Conservation (phyloP, 2,797 vertebrate genomes). For the Liparis tanakae region DNA sequence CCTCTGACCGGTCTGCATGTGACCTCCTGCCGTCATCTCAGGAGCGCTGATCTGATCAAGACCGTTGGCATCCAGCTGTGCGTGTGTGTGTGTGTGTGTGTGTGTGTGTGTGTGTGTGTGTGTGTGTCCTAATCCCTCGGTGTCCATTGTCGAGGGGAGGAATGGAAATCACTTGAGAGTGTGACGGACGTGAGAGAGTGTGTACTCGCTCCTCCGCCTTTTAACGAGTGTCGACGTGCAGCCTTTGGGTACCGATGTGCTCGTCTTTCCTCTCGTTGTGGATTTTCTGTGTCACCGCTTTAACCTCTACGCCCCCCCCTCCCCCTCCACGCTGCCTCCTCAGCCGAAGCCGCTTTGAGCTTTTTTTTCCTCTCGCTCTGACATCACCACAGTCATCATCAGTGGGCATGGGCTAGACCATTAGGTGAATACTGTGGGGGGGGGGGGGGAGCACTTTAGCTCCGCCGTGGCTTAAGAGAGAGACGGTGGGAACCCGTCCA, state of each 20-base stretch:
- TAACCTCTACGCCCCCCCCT: conserved; percentile 49
- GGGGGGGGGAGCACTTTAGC: conserved; percentile 58
- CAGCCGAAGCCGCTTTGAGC: conserved; percentile 78
- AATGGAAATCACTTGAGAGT: conserved; percentile 24
- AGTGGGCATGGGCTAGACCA: conserved; percentile 67
- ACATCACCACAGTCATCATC: conserved; percentile 72
- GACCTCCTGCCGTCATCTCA: conserved; percentile 57
- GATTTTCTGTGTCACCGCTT: conserved; percentile 54
- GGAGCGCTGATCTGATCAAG: conserved; percentile 64
- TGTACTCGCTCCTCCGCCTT: conserved; percentile 2
- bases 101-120: too few species aligned
- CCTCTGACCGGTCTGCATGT: conserved; percentile 49
- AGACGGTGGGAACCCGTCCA: too few species aligned
- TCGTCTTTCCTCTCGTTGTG: conserved; percentile 33
- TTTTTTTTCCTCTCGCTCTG: conserved; percentile 74
- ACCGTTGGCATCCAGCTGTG: conserved; percentile 51
- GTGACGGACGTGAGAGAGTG: conserved; percentile 14
- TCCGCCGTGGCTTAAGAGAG: too few species aligned
- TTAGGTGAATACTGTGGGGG: conserved; percentile 47
- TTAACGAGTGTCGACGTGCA: neutral
- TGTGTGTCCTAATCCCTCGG: conserved; percentile 60
- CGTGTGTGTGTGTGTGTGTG: too few species aligned
- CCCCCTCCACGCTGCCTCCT: conserved; percentile 40
- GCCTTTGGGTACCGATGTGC: conserved; percentile 14
- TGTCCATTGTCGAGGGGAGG: conserved; percentile 31